Evolutionary conservation across 2,113 vertebrate species (phyloP), one percentile per base, ranked within the genome.

Genomic region (Brachionichthys hirsutus): DNA sequence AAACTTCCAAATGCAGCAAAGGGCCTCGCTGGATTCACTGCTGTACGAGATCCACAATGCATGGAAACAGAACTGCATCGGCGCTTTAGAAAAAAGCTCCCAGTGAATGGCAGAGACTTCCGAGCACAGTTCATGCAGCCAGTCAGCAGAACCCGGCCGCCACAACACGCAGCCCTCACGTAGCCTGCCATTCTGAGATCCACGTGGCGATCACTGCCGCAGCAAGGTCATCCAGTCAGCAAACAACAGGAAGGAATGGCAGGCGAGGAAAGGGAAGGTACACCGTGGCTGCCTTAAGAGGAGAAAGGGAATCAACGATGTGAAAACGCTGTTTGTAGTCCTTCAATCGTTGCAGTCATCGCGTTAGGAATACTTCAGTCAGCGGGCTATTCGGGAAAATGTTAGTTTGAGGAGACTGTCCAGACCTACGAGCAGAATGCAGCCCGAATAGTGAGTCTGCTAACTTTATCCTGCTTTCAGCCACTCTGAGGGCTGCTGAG

Each of bases 101-200:
- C 53, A 53, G 2, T 17, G 5, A 24, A 42, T 10, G 67, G 18
- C 3, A 41, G 51, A 40, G 24, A 52, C n/a, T 34, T 42, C 65
- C 62, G 62, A 1, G 36, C 35, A 48, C 67, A 78, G 50, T 18
- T 69, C 50, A 60, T 10, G 16, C 62, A 66, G 36, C 56, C 57
- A 10, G 51, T n/a, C 24, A 76, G 59, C 40, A 86, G 55, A 54
- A 79, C 16, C 30, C 68, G 58, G 57, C 48, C 45, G 0, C 34
- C 53, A 45, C 51, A 34, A 50, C 17, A 54, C 15, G 61, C 20
- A 54, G 61, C 51, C 43, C 49, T 80, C 11, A 80, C 59, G 40
- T 77, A 76, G 2, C 57, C 30, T 12, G 73, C 53, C 82, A 86
- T 75, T 3, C 38, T 38, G 46, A 35, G 18, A n/a, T 5, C 19